Evolutionary conservation across 1,140 invertebrate species (phyloP), one percentile per base, ranked within the genome.

Genomic region (Amyelois transitella): DNA sequence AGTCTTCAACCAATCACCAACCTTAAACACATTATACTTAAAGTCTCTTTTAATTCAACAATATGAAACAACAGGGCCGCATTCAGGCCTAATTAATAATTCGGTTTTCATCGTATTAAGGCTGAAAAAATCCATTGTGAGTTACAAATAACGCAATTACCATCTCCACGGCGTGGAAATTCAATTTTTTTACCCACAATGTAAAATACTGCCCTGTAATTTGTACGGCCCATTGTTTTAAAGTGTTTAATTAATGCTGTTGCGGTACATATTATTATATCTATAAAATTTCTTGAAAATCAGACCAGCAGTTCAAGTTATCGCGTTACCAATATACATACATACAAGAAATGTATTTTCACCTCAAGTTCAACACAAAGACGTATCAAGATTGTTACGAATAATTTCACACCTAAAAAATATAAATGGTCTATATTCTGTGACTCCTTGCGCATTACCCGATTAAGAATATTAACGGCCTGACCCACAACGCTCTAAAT

Each of bases 21-120:
- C 20, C 20, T 48, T 48, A 48, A 1, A 20, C 1, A 1, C 1
- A n/a, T n/a, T 12, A 0, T 4, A 20, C 2, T 1, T 48, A 48
- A 48, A n/a, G 45, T 48, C 6, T 12, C 12, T 20, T 48, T 48
- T n/a, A n/a, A 1, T 12, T 20, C 6, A n/a, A n/a, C 18, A 48
- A 10, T 0, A 10, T n/a, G 7, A 14, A 48, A 21, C n/a, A 6
- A 48, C 20, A 21, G 18, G 12, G 19, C 45, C 8, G 45, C 20
- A 21, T 21, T 20, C 43, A 48, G 19, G 18, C 25, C 48, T 61
- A 65, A 65, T 65, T 65, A 65, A 65, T 65, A 58, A 65, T 65
- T 65, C 55, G 55, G 48, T 58, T 60, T 60, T 58, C 61, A 45
- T 6, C 12, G 48, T 48, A 20, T 19, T 48, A 48, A 20, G 18